These are phyloP conservation scores for Octomys mimax DNA, from an alignment of 2,797 vertebrate genomes.

Conservation along the genomic window DNA sequence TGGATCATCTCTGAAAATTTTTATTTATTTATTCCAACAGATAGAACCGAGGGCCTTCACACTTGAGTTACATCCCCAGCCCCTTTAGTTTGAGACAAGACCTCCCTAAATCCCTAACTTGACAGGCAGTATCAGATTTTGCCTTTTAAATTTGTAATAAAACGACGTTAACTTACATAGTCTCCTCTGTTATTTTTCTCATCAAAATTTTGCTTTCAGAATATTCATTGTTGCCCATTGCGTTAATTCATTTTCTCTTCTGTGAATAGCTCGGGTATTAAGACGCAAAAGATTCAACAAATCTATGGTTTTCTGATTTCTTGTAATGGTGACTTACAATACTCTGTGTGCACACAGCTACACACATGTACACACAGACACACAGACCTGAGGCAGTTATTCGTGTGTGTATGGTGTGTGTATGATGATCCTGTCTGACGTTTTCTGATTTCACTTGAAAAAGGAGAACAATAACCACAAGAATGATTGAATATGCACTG, in stretches of 20 bases:
- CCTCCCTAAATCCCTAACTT: too few relatives aligned
- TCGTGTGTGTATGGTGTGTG: not conserved
- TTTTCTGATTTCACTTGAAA: not conserved
- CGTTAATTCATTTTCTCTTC: constrained; percentile 18
- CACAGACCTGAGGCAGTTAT: not conserved
- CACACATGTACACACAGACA: not conserved
- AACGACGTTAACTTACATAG: not conserved
- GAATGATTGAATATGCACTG: too few relatives aligned
- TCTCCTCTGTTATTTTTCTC: not conserved
- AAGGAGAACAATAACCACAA: not conserved
- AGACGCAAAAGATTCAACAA: not conserved
- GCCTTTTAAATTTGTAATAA: not conserved
- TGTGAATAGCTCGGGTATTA: not conserved
- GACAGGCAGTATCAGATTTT: not conserved
- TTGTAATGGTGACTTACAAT: not conserved
- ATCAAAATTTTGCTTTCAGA: not conserved
- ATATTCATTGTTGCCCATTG: not conserved
- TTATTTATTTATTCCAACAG: too few relatives aligned
- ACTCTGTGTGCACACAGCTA: too few relatives aligned
- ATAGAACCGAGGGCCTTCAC: too few relatives aligned
- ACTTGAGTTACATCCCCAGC: too few relatives aligned
- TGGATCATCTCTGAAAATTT: too few relatives aligned
- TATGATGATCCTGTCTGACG: not conserved
- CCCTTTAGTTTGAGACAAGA: too few relatives aligned
- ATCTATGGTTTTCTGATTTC: not conserved